A percentile compares a stretch with the other conserved stretches of the same genome.
phyloP scores from a whole-genome alignment of 37 sponge, comb jelly and placozoan species.

The Amphimedon queenslandica region DNA sequence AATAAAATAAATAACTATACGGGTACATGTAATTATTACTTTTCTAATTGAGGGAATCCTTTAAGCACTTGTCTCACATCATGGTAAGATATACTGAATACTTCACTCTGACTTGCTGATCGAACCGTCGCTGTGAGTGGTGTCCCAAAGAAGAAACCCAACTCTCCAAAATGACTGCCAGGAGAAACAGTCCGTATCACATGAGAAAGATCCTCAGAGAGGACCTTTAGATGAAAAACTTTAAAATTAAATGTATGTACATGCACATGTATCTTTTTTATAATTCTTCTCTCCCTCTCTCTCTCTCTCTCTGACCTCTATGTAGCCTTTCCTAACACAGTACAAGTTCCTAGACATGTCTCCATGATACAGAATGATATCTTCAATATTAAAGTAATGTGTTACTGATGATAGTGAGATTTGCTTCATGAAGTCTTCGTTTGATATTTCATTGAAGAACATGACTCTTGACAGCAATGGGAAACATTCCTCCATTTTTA shows the following conservation, averaged over 20 bases:
- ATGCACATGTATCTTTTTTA: neutral
- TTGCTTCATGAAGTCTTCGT: slow-evolving; percentile 33
- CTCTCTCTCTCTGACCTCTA: slow-evolving; percentile 77
- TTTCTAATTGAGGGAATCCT: slow-evolving; percentile 48
- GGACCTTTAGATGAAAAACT: slow-evolving; percentile 24
- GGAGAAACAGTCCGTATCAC: slow-evolving; percentile 47
- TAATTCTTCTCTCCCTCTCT: neutral
- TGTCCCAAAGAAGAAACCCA: slow-evolving; percentile 58
- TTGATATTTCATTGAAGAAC: slow-evolving; percentile 24
- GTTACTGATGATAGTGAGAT: slow-evolving; percentile 42
- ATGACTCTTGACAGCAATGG: slow-evolving; percentile 24
- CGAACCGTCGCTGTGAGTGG: slow-evolving; percentile 48
- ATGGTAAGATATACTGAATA: slow-evolving; percentile 48
- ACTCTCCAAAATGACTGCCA: slow-evolving; percentile 74
- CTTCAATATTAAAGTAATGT: slow-evolving; percentile 64
- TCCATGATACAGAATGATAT: slow-evolving; percentile 62
- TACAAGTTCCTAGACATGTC: slow-evolving; percentile 83
- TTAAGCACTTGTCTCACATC: slow-evolving; percentile 38
- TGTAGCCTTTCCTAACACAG: slow-evolving; percentile 58
- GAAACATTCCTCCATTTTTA: slow-evolving; percentile 46
- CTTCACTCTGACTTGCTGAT: slow-evolving; percentile 71
- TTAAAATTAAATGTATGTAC: no score
- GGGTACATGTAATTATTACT: slow-evolving; percentile 11
- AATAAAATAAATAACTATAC: neutral
- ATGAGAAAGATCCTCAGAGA: slow-evolving; percentile 64